Base-by-base conservation (phyloP, 2,888 invertebrate genomes). In the Leucoma salicis region DNA sequence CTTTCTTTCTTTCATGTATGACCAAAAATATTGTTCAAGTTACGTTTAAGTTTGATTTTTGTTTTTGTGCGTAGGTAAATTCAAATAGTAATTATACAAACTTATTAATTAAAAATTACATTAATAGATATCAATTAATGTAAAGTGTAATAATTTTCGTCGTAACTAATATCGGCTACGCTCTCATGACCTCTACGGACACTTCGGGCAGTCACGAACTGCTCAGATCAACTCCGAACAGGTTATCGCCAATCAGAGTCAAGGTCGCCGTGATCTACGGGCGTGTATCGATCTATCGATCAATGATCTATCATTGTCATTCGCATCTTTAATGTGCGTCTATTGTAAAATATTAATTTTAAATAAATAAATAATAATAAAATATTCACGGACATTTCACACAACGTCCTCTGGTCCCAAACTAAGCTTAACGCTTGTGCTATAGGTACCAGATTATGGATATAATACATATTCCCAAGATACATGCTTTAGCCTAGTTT, bases 231-330 rank as follows among this genome's bases (percentile, higher is more conserved):
- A 63, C 70, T 66, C 56, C 55, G 51, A 63, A 57, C 62, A 66
- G 65, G 66, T 66, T 66, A 66, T 57, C 63, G 64, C 64, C 70
- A 70, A 74, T 71, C 71, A 77, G 73, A 77, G 80, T 82, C 80
- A 82, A 78, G 82, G 80, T 69, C 74, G 63, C 49, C 71, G 65
- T 74, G 70, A 66, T 71, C 66, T 66, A 66, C 71, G 66, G 55
- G 59, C 53, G 66, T 66, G 70, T 74, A 73, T 75, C 76, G 74
- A 75, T 74, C 74, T 74, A 73, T 75, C 77, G 74, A 75, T 74
- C 74, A 72, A 76, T 78, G 74, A 74, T 78, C 75, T 78, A 70
- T 61, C 51, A 50, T 53, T 52, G 14, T 37, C 46, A 31, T 47
- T 41, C 53, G 46, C 41, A 36, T 42, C 42, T 56, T 50, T 49